Evolutionary conservation across 2,888 invertebrate genomes (phyloP).

Genomic region (Boloria euphrosyne): DNA sequence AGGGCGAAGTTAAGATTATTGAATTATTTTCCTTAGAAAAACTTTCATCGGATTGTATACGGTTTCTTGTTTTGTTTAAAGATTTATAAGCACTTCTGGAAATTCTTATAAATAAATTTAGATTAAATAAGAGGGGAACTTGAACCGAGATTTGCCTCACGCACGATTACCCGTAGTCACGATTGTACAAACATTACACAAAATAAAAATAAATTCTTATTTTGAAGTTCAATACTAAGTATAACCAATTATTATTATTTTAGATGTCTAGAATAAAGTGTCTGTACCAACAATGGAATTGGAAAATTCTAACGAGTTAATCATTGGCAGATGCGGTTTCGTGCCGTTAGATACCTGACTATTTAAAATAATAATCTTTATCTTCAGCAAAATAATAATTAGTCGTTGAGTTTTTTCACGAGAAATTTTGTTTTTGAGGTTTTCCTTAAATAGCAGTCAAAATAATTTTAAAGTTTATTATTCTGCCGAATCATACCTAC

Average conservation of each 20-base stretch:
- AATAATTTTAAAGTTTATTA: slow-evolving; percentile 28
- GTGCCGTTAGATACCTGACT: background rate
- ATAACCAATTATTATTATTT: no score
- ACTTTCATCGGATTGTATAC: background rate
- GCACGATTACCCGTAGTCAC: slow-evolving; percentile 70
- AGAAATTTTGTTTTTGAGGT: slow-evolving; percentile 10
- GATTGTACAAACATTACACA: slow-evolving; percentile 52
- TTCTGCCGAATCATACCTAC: slow-evolving; percentile 25
- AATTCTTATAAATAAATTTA: slow-evolving; percentile 10
- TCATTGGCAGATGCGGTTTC: slow-evolving; percentile 3
- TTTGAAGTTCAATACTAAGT: background rate
- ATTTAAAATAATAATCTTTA: background rate
- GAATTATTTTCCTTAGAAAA: background rate
- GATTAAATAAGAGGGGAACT: slow-evolving; percentile 41
- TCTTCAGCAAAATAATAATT: background rate
- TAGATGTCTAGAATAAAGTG: no score
- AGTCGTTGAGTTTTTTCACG: background rate
- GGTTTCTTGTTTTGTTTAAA: slow-evolving; percentile 13
- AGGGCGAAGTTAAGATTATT: slow-evolving; percentile 2
- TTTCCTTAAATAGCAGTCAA: slow-evolving; percentile 25
- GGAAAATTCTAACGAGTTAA: background rate
- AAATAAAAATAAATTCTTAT: slow-evolving; percentile 44
- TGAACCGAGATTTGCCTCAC: slow-evolving; percentile 66
- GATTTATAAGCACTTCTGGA: slow-evolving; percentile 5
- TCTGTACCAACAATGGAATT: no score